These are phyloP conservation scores for Mythimna loreyi DNA, from an alignment of 2,888 invertebrate species.

Conservation along the genomic window DNA sequence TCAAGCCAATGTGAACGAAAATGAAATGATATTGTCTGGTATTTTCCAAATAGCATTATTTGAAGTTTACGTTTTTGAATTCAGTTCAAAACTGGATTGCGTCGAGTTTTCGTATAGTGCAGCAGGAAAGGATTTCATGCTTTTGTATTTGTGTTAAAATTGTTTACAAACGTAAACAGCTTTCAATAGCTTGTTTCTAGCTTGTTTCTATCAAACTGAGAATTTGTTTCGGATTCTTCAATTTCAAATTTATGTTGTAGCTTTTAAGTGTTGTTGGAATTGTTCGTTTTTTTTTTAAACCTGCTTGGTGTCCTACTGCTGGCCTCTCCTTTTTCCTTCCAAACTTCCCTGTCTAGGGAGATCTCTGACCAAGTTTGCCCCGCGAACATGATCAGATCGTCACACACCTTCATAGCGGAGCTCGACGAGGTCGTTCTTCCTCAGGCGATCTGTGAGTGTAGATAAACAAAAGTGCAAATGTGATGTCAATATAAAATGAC, in stretches of 20 bases:
- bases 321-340: too few relatives aligned
- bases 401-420: too few relatives aligned
- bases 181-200: neutral
- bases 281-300: neutral
- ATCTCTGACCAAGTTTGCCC: too few relatives aligned
- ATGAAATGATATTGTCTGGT: neutral
- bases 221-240: neutral
- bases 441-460: too few relatives aligned
- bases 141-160: neutral
- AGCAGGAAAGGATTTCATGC: neutral
- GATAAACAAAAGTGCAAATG: too few relatives aligned
- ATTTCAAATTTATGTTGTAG: neutral
- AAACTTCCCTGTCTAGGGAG: too few relatives aligned
- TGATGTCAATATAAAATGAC: too few relatives aligned
- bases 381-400: too few relatives aligned
- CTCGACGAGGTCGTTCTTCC: too few relatives aligned
- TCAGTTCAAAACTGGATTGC: neutral
- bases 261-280: neutral
- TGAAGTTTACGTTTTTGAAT: neutral
- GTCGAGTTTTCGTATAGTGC: neutral
- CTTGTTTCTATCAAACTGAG: neutral
- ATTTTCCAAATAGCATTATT: neutral
- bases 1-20: neutral
- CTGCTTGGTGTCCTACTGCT: too few relatives aligned
- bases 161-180: neutral